A percentile compares a stretch with the other conserved stretches of the same genome.
These are phyloP conservation scores for Pseudomyrmex flavicornis DNA, from an alignment of 1,140 invertebrate species.

Conservation along the genomic window DNA sequence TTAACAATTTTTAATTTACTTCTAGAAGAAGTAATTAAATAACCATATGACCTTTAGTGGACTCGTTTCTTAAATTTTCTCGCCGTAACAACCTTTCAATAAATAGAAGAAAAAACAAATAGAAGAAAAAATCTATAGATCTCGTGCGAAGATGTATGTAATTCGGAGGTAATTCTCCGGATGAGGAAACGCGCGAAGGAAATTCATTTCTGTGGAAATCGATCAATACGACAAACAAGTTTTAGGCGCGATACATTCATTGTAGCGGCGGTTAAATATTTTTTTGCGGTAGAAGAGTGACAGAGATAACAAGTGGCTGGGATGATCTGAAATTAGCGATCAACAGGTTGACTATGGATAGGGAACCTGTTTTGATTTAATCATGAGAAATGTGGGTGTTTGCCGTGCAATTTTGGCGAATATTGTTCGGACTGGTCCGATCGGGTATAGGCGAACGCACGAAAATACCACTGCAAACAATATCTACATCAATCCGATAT, in stretches of 20 bases:
- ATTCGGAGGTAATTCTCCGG: conserved; percentile 14
- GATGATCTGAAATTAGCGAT: conserved; percentile 35
- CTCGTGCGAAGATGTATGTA: background rate
- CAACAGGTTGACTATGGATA: conserved; percentile 53
- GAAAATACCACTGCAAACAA: background rate
- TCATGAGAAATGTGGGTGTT: conserved; percentile 44
- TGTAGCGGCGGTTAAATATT: conserved; percentile 1
- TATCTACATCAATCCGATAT: no score
- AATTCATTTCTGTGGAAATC: background rate
- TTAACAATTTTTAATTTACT: background rate
- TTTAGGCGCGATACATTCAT: background rate
- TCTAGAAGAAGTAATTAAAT: background rate
- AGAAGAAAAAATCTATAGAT: conserved; percentile 2
- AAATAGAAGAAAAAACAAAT: no score
- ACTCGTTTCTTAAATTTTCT: background rate
- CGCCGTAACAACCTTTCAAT: no score
- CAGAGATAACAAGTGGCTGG: background rate
- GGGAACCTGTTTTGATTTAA: conserved; percentile 54
- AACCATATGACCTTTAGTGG: background rate
- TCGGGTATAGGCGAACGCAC: background rate
- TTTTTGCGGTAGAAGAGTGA: background rate
- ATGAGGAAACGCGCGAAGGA: background rate
- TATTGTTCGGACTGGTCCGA: conserved; percentile 4
- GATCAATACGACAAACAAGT: conserved; percentile 18
- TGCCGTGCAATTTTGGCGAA: conserved; percentile 39